A percentile compares a stretch with the other conserved stretches of the same genome.
Conservation (phyloP, 2,888 invertebrate species). For the Epinotia nisella region DNA sequence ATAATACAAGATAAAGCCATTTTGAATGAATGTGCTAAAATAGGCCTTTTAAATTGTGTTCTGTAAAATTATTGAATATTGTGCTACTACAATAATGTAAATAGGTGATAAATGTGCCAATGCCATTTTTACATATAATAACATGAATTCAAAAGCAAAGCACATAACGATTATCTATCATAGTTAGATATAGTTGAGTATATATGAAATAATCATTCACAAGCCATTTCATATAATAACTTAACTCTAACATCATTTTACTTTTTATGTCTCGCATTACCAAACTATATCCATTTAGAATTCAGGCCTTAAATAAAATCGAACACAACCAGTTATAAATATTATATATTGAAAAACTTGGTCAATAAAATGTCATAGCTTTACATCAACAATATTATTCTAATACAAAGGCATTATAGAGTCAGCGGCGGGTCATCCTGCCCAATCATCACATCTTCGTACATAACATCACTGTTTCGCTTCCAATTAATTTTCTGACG, state of each 20-base stretch:
- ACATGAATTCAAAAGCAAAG: not conserved
- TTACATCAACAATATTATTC: slow-evolving; percentile 38
- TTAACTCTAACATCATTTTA: not conserved
- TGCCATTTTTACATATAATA: not conserved
- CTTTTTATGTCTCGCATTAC: not conserved
- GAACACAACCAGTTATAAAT: slow-evolving; percentile 40
- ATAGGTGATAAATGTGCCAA: not conserved
- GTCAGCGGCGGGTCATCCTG: slow-evolving; percentile 81
- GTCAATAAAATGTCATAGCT: slow-evolving; percentile 44
- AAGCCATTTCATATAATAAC: too few relatives aligned
- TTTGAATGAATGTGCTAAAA: too few relatives aligned
- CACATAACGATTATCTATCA: not conserved
- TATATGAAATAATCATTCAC: not conserved
- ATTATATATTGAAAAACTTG: slow-evolving; percentile 42
- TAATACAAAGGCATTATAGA: slow-evolving; percentile 60
- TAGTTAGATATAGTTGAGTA: not conserved
- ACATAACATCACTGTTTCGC: slow-evolving; percentile 76
- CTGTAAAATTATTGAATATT: not conserved
- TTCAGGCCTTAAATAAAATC: slow-evolving; percentile 38
- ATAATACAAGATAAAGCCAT: too few relatives aligned
- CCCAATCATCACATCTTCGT: slow-evolving; percentile 84
- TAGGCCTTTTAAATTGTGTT: too few relatives aligned
- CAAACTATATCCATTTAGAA: slow-evolving; percentile 12
- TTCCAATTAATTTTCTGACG: slow-evolving; percentile 71
- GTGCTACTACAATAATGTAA: not conserved